Evolutionary conservation across 2,113 vertebrate species (phyloP), one percentile per base, ranked within the genome.

Genomic region (human): DNA sequence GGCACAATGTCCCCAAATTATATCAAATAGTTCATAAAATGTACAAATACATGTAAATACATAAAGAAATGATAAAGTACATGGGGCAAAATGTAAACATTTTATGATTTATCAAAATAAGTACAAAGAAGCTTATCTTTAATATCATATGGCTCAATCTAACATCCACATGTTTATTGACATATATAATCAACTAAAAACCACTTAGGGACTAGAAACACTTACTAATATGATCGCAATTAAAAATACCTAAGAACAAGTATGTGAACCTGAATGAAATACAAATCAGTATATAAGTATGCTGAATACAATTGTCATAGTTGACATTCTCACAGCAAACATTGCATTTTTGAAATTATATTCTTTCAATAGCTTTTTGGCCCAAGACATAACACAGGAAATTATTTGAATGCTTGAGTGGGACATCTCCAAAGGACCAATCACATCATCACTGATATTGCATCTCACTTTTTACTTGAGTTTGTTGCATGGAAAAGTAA

Each of bases 401-500:
- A 98, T 95, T 97, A 90, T 97, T 94, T 52, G 75, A 92, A 94
- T 48, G 5, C 80, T 97, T 50, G 82, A 96, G 78, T 97, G 13
- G 18, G 73, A 96, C 95, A 92, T 97, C 98, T 93, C 93, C 93
- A 98, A 98, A 97, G 78, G 97, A 98, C 94, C 96, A 97, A 96
- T 98, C 98, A 97, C 89, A 10, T 98, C 97, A 97, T n/a, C 86
- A 82, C 80, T 93, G 88, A 98, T 97, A 97, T 91, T 97, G 45
- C 61, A 48, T 96, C 95, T 95, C 88, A 96, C 95, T 94, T 98
- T 97, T 89, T 97, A 97, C 84, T 98, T 90, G 59, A 48, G 38
- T 95, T 98, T 97, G 96, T 52, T 93, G 88, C 73, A 98, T 87
- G 98, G 98, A 97, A 98, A 98, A 99, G 92, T 97, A 94, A 98